Conservation (phyloP, 2,113 vertebrate species). For the Mesoclemmys tuberculata region DNA sequence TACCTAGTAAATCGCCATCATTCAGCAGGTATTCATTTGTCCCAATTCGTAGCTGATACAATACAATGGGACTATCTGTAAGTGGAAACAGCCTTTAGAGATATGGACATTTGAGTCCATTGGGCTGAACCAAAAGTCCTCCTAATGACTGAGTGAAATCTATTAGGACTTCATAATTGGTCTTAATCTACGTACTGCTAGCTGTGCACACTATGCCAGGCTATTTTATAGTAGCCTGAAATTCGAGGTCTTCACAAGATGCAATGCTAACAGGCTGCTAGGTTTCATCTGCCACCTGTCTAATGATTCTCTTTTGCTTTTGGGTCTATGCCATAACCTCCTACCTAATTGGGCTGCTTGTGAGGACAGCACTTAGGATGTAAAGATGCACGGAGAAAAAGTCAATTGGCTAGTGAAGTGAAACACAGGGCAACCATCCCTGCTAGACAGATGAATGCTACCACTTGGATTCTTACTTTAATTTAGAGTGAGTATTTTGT, state of each 20-base stretch:
- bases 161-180: accelerated
- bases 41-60: background rate
- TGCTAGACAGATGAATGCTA: background rate
- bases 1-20: background rate
- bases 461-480: background rate
- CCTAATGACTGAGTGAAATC: background rate
- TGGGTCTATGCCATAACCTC: background rate
- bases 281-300: background rate
- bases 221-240: background rate
- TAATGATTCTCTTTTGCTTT: accelerated
- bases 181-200: background rate
- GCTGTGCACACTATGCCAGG: accelerated
- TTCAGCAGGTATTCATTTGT: background rate
- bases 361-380: background rate
- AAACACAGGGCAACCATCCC: accelerated
- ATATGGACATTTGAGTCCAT: background rate
- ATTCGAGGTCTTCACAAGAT: background rate
- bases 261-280: background rate
- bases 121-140: background rate
- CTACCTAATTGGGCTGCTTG: background rate
- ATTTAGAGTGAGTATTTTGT: background rate
- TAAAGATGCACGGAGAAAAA: background rate
- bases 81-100: background rate
- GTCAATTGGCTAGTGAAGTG: accelerated
- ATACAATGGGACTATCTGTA: background rate